Percentiles rank a stretch among this genome's conserved stretches.
Evolutionary conservation across 92 coral and sea anemone species (phyloP).

Genomic region (Actinernus sp.): DNA sequence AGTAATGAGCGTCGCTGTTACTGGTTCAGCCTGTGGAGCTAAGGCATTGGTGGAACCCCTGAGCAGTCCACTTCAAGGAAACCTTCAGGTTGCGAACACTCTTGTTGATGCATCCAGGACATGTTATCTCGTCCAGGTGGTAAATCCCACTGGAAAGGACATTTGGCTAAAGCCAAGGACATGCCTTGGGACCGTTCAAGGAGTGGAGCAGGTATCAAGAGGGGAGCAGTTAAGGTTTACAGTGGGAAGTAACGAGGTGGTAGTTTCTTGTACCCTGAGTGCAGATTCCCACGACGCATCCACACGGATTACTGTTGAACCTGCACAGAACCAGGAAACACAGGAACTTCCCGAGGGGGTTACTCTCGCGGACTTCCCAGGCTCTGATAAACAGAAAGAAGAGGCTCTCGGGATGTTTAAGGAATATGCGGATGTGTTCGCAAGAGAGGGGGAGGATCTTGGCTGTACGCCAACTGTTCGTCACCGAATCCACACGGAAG

Average conservation of each 20-base stretch:
- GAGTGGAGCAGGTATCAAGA: constrained; percentile 16
- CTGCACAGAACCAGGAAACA: constrained; percentile 12
- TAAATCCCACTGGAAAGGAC: constrained; percentile 24
- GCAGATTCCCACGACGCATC: constrained; percentile 46
- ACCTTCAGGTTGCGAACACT: constrained; percentile 57
- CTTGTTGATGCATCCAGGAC: too few species aligned
- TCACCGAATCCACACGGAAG: constrained; percentile 21
- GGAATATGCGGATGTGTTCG: constrained; percentile 48
- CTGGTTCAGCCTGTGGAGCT: constrained; percentile 66
- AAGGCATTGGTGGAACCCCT: constrained; percentile 62
- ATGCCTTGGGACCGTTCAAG: constrained; percentile 24
- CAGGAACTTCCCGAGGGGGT: constrained; percentile 18
- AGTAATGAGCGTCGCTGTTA: constrained; percentile 27
- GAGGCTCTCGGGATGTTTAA: constrained; percentile 44
- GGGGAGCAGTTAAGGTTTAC: constrained; percentile 41
- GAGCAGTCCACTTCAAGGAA: constrained; percentile 44
- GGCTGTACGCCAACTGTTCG: constrained; percentile 19
- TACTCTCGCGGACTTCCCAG: constrained; percentile 45
- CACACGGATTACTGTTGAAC: constrained; percentile 19
- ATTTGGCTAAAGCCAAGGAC: constrained; percentile 39
- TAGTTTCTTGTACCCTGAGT: constrained; percentile 52
- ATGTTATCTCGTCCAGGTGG: constrained; percentile 30
- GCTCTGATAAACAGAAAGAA: constrained; percentile 28
- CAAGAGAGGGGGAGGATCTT: constrained; percentile 19
- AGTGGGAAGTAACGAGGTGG: constrained; percentile 34